Conservation (phyloP, 2,797 vertebrate species). For the Alauda arvensis region DNA sequence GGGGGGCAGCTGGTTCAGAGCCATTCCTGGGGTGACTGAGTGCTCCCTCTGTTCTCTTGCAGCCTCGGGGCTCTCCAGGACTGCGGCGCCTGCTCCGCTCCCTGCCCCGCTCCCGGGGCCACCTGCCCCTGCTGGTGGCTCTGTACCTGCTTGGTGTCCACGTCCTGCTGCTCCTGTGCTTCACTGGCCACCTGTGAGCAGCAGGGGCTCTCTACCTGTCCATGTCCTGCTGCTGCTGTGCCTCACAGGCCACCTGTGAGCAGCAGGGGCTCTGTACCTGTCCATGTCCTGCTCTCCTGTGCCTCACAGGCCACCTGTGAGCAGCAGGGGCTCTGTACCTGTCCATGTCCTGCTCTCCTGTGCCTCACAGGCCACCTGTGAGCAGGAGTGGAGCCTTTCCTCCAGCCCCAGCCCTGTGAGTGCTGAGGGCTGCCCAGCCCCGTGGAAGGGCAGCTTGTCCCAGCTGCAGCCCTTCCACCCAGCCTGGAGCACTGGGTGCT, state of each 20-base stretch:
- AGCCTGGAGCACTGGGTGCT: neutral
- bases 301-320: conserved; percentile 88
- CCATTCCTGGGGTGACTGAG: neutral
- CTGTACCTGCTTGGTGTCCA: conserved; percentile 86
- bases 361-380: conserved; percentile 88
- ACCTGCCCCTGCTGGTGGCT: conserved; percentile 80
- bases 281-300: conserved; percentile 89
- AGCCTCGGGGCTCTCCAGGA: conserved; percentile 76
- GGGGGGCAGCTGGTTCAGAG: neutral
- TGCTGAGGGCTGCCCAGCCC: neutral
- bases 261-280: too few species aligned
- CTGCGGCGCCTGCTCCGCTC: conserved; percentile 79
- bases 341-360: conserved; percentile 87
- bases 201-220: too few species aligned
- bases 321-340: conserved; percentile 72
- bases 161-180: conserved; percentile 84
- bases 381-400: conserved; percentile 9
- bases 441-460: neutral
- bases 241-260: conserved; percentile 86
- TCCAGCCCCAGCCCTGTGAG: neutral
- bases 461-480: neutral
- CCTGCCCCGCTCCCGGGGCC: conserved; percentile 82
- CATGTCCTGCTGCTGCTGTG: conserved; percentile 89
- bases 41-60: conserved; percentile 21
- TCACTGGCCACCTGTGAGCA: conserved; percentile 85